These are phyloP conservation scores for Plecturocebus donacophilus DNA, from an alignment of 2,113 vertebrate species.

Conservation along the genomic window DNA sequence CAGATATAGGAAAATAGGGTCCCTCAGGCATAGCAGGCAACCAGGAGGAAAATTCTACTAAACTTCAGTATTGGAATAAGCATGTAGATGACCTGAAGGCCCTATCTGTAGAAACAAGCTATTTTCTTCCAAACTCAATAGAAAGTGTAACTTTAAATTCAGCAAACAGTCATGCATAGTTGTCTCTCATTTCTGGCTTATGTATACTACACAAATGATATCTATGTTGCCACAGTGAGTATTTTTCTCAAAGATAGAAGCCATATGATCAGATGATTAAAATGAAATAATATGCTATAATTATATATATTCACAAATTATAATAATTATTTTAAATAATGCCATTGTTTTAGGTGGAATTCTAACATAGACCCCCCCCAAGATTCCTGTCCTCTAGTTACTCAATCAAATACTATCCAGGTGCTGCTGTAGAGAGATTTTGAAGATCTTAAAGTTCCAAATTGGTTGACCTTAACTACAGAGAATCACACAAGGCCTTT, in stretches of 20 bases:
- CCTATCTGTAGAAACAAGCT: background rate
- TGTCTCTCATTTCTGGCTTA: background rate
- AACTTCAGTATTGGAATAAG: background rate
- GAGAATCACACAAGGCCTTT: background rate
- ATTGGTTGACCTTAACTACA: background rate
- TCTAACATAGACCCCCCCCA: background rate
- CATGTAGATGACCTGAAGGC: background rate
- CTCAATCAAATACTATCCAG: background rate
- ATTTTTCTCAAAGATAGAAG: background rate
- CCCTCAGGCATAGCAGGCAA: background rate
- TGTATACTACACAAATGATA: background rate
- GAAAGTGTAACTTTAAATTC: background rate
- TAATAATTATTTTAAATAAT: background rate
- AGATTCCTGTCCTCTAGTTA: background rate
- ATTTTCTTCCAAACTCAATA: constrained; percentile 27
- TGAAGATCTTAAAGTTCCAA: background rate
- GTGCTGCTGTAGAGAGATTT: background rate
- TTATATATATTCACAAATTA: background rate
- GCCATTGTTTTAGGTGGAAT: background rate
- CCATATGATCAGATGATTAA: background rate
- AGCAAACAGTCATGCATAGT: background rate
- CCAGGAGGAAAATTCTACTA: background rate
- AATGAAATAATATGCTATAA: background rate
- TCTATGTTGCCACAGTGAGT: background rate
- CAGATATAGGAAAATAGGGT: background rate